Evolutionary conservation across 2,888 invertebrate genomes (phyloP).

Genomic region (Papilio protenor): DNA sequence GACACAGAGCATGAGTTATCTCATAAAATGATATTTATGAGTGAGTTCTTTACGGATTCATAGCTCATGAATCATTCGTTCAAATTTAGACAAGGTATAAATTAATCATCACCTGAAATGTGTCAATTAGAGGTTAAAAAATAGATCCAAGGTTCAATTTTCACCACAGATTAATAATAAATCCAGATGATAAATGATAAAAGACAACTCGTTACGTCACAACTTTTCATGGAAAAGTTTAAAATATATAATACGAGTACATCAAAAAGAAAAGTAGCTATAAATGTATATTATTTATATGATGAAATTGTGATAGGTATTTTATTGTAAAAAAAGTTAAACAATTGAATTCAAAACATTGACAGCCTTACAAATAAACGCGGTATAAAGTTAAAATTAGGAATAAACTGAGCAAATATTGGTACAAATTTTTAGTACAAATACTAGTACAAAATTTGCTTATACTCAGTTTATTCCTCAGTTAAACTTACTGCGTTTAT

Average conservation of each 20-base stretch:
- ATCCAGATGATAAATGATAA: neutral
- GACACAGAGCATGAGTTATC: slow-evolving; percentile 27
- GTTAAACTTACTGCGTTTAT: neutral
- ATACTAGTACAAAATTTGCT: too few relatives aligned
- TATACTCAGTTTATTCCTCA: too few relatives aligned
- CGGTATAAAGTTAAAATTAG: too few relatives aligned
- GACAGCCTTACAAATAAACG: too few relatives aligned
- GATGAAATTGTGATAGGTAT: neutral
- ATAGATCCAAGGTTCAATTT: slow-evolving; percentile 12
- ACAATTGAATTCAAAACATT: too few relatives aligned
- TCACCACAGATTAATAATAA: neutral
- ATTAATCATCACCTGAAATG: slow-evolving; percentile 13
- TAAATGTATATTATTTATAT: neutral
- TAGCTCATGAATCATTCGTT: slow-evolving; percentile 38
- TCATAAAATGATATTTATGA: slow-evolving; percentile 18
- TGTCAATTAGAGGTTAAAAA: slow-evolving; percentile 21
- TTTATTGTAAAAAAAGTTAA: neutral
- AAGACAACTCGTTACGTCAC: neutral
- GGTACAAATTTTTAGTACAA: too few relatives aligned
- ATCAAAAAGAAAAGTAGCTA: neutral
- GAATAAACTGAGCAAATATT: too few relatives aligned
- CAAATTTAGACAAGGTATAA: slow-evolving; percentile 21
- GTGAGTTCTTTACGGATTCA: slow-evolving; percentile 28
- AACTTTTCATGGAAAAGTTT: neutral
- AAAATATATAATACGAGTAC: neutral